Evolutionary conservation across 2,113 vertebrate species (phyloP), one percentile per base, ranked within the genome.

Genomic region (Speoplatyrhinus poulsoni): DNA sequence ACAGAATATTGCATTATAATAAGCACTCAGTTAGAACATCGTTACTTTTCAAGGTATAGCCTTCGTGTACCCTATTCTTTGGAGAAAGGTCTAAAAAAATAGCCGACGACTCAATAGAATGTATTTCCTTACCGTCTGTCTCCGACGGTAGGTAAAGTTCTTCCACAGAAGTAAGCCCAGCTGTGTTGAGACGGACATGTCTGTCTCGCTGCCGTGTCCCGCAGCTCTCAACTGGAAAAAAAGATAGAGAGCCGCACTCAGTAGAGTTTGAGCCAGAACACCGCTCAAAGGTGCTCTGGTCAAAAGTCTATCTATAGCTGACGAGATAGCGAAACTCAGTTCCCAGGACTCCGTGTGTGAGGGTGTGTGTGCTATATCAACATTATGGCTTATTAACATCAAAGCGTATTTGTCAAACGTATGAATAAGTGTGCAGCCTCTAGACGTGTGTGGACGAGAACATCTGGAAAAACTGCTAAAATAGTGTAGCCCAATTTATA

Each of bases 81-180:
- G 36, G 36, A 5, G 36, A 41, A 41, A 33, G 32, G 26, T 12
- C 9, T 32, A 5, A 15, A 41, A n/a, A 52, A 36, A 54, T 36
- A 16, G 36, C n/a, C 48, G 26, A 49, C 47, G 54, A 8, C 9
- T 52, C 13, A 8, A 19, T 6, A 33, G 15, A 47, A 8, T 12
- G 11, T n/a, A n/a, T 26, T 33, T 46, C 65, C 93, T 95, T 87
- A 97, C 96, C 52, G 94, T 98, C 83, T 99, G 96, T 71, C 97
- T 81, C 73, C 94, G 93, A 88, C 97, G 91, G 86, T 94, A 98
- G 3, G 96, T 98, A 77, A 98, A 94, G 81, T 99, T 99, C 91
- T 99, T 99, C 98, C 98, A 99, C 0, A 99, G 93, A 87, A 99
- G 87, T 91, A 99, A 87, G 33, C 94, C 93, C 87, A 99, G 80